These are phyloP conservation scores for Typhlichthys eigenmanni DNA, from an alignment of 2,797 vertebrate genomes.

Conservation along the genomic window DNA sequence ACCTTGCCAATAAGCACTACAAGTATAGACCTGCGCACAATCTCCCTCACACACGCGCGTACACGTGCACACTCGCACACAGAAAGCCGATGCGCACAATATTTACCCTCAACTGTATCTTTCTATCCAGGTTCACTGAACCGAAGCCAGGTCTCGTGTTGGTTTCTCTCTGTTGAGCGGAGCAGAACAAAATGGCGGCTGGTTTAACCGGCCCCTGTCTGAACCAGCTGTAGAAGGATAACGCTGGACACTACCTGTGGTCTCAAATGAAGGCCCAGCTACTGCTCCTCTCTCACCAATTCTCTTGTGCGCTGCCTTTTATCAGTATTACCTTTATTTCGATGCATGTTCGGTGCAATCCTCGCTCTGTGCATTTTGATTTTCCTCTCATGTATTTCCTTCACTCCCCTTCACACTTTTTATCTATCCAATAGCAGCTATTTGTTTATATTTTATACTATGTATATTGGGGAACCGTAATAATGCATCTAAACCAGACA, in stretches of 20 bases:
- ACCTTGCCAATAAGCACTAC: slow-evolving; percentile 90
- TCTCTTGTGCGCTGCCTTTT: slow-evolving; percentile 4
- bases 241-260: neutral
- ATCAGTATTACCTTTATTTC: neutral
- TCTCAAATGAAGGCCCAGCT: neutral
- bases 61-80: neutral
- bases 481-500: slow-evolving; percentile 5
- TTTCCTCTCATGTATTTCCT: neutral
- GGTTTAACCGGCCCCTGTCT: slow-evolving; percentile 34
- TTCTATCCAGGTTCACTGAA: slow-evolving; percentile 86
- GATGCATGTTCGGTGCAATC: neutral
- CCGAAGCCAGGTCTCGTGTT: slow-evolving; percentile 88
- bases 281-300: neutral
- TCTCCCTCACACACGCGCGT: neutral
- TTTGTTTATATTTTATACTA: neutral
- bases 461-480: slow-evolving; percentile 2
- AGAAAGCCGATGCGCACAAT: slow-evolving; percentile 12
- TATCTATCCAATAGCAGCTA: neutral
- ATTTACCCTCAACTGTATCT: slow-evolving; percentile 30
- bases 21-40: slow-evolving; percentile 69
- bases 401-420: neutral
- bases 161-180: slow-evolving; percentile 79
- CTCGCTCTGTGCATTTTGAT: neutral
- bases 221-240: slow-evolving; percentile 61
- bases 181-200: neutral